Evolutionary conservation across 2,113 vertebrate genomes (phyloP).

Genomic region (Microcebus ravelobensis): DNA sequence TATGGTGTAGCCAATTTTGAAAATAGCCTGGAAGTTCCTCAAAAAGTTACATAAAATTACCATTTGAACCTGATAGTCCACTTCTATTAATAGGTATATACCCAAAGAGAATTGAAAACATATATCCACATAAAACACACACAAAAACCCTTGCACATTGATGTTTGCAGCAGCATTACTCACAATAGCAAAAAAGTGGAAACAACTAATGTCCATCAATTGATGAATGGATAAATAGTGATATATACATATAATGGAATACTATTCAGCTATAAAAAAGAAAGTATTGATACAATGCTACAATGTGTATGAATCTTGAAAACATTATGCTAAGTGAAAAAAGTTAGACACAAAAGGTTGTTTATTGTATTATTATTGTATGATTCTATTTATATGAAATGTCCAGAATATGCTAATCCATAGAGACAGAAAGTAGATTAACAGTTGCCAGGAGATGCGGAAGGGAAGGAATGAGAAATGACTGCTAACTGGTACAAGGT

Average conservation of each 20-base stretch:
- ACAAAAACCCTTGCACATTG: not conserved
- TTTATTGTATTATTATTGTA: not conserved
- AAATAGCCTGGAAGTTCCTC: conserved; percentile 8
- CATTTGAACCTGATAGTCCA: not conserved
- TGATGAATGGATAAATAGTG: not conserved
- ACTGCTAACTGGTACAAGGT: not conserved
- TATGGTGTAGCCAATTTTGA: not conserved
- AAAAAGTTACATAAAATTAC: not conserved
- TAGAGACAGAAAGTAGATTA: not conserved
- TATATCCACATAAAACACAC: not conserved
- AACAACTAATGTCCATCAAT: not conserved
- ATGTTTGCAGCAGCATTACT: not conserved
- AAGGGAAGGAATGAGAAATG: not conserved
- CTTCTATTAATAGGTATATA: not conserved
- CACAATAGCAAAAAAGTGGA: not conserved
- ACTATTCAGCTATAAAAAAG: not conserved
- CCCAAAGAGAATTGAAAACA: not conserved
- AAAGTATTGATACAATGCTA: not conserved
- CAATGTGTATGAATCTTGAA: not conserved
- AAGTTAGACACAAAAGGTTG: not conserved
- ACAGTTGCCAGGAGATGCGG: not conserved
- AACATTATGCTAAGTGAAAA: not conserved
- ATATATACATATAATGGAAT: not conserved
- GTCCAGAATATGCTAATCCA: not conserved
- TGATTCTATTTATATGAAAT: conserved; percentile 31